Percentiles rank a stretch among this genome's conserved stretches.
These are phyloP conservation scores for Drosophila mettleri DNA, from an alignment of 2,888 invertebrate genomes.

Conservation along the genomic window DNA sequence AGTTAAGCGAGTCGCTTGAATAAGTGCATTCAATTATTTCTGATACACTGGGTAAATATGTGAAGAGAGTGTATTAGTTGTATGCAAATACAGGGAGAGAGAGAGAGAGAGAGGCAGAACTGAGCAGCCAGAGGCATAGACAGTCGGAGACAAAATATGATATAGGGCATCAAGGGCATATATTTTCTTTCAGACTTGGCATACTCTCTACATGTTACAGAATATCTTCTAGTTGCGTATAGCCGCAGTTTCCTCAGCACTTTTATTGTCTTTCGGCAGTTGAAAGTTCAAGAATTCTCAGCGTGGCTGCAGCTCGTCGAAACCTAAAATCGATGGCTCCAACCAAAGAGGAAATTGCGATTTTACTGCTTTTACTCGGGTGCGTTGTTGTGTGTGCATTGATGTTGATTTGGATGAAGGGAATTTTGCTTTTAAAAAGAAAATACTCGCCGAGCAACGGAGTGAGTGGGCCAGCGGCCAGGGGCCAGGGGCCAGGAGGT, in stretches of 20 bases:
- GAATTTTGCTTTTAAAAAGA: slow-evolving; percentile 52
- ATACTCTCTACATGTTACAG: background rate
- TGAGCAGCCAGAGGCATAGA: background rate
- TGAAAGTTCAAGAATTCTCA: slow-evolving; percentile 27
- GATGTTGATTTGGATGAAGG: slow-evolving; percentile 61
- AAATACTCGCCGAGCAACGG: slow-evolving; percentile 47
- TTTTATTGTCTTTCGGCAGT: slow-evolving; percentile 2
- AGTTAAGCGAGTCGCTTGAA: slow-evolving; percentile 6
- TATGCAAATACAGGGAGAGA: background rate
- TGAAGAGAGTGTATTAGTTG: background rate
- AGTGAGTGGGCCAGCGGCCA: too few relatives aligned
- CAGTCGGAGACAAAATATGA: too few relatives aligned
- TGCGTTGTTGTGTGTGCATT: slow-evolving; percentile 48
- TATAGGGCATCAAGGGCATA: too few relatives aligned
- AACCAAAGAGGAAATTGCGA: slow-evolving; percentile 69
- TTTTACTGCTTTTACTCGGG: slow-evolving; percentile 57
- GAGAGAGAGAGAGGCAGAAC: background rate
- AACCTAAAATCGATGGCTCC: slow-evolving; percentile 27
- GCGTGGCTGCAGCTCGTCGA: slow-evolving; percentile 26
- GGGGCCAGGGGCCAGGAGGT: too few relatives aligned
- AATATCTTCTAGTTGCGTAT: background rate
- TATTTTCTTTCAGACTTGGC: too few relatives aligned
- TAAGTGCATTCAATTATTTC: slow-evolving; percentile 26
- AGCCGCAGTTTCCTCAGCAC: too few relatives aligned
- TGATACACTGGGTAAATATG: too few relatives aligned